Conservation (phyloP, 1,140 invertebrate species). For the Caenorhabditis brenneri region DNA sequence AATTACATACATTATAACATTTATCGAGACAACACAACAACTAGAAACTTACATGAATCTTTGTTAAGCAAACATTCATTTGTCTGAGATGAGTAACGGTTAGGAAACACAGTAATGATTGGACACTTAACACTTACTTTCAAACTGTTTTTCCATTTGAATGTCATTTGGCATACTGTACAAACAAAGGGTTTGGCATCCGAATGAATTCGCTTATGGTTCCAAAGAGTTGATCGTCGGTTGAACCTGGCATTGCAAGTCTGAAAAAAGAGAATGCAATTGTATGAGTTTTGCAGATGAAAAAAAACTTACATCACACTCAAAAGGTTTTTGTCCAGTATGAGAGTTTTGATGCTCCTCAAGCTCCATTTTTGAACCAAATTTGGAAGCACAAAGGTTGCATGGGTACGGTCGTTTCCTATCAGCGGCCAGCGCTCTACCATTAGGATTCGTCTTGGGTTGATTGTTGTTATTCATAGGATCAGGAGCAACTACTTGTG, state of each 20-base stretch:
- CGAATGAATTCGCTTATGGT: conserved; percentile 69
- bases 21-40: neutral
- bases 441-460: conserved; percentile 40
- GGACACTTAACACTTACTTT: conserved; percentile 55
- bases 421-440: conserved; percentile 56
- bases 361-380: conserved; percentile 71
- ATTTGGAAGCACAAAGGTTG: conserved; percentile 64
- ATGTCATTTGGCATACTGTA: conserved; percentile 70
- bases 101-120: neutral
- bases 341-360: conserved; percentile 71
- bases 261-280: conserved; percentile 55
- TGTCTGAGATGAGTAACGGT: neutral
- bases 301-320: conserved; percentile 62
- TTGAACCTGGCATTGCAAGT: conserved; percentile 70
- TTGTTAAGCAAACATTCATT: neutral
- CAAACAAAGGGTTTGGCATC: conserved; percentile 70
- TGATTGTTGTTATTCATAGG: conserved; percentile 46
- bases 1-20: neutral
- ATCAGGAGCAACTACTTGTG: neutral
- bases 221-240: conserved; percentile 70
- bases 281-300: neutral
- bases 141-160: conserved; percentile 71
- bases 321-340: conserved; percentile 67
- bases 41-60: conserved; percentile 18
- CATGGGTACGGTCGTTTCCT: conserved; percentile 70